Conservation (phyloP, 2,113 vertebrate species). For the Coryphaenoides rupestris region DNA sequence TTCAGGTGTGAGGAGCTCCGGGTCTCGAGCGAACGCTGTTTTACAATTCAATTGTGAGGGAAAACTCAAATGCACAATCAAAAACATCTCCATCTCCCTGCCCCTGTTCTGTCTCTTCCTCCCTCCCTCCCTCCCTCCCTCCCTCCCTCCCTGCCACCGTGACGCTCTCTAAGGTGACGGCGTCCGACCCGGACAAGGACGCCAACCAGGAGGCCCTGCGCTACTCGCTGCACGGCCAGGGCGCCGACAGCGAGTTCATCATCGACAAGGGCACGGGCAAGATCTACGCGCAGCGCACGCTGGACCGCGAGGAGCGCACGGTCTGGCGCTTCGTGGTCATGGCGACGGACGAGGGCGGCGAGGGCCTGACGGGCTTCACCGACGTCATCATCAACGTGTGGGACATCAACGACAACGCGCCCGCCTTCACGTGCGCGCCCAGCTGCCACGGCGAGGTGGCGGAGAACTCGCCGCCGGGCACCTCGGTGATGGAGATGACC, state of each 20-base stretch:
- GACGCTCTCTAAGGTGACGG: constrained; percentile 76
- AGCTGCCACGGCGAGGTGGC: constrained; percentile 78
- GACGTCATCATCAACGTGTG: constrained; percentile 87
- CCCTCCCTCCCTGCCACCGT: constrained; percentile 12
- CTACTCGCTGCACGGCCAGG: constrained; percentile 85
- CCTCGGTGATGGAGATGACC: constrained; percentile 83
- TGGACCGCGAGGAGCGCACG: constrained; percentile 81
- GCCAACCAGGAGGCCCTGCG: constrained; percentile 79
- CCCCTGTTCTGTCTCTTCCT: constrained; percentile 1
- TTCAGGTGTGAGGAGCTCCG: no score
- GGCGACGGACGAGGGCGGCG: constrained; percentile 85
- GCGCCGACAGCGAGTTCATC: constrained; percentile 82
- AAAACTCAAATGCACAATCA: background rate
- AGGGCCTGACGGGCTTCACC: constrained; percentile 88
- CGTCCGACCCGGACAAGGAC: constrained; percentile 82
- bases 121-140: constrained; percentile 1
- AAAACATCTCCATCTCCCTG: background rate
- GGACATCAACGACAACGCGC: constrained; percentile 87
- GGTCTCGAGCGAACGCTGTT: no score
- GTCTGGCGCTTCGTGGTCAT: constrained; percentile 87
- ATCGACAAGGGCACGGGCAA: constrained; percentile 84
- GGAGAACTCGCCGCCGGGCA: constrained; percentile 78
- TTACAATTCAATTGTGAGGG: background rate
- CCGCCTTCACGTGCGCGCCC: constrained; percentile 77
- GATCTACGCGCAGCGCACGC: constrained; percentile 79